phyloP scores from a whole-genome alignment of 2,113 vertebrate genomes.

The Salvator merianae region DNA sequence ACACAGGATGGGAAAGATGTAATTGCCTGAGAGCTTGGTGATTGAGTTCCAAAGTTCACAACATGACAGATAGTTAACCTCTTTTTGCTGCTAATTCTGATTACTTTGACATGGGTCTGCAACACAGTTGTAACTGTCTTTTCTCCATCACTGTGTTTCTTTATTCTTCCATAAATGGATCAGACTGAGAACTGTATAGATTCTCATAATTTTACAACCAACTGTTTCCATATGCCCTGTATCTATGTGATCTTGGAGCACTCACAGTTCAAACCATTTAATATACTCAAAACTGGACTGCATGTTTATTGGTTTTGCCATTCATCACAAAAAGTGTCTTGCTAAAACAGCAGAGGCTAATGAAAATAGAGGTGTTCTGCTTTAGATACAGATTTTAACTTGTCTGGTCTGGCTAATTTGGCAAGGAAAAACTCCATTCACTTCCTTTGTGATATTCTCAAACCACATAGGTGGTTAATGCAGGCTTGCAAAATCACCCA shows the following conservation, averaged over 20 bases:
- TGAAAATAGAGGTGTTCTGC: conserved; percentile 14
- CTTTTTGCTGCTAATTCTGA: too few relatives aligned
- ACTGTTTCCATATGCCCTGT: background rate
- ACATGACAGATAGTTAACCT: too few relatives aligned
- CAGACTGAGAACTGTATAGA: background rate
- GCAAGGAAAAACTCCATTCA: conserved; percentile 39
- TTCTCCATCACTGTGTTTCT: background rate
- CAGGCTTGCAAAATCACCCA: conserved; percentile 44
- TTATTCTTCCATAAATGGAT: background rate
- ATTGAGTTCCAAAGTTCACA: too few relatives aligned
- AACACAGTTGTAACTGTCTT: background rate
- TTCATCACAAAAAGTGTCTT: background rate
- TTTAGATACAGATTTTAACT: conserved; percentile 5
- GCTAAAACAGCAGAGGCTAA: background rate
- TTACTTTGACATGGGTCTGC: too few relatives aligned
- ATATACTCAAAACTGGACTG: background rate
- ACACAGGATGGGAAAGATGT: too few relatives aligned
- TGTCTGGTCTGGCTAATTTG: conserved; percentile 19
- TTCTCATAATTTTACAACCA: background rate
- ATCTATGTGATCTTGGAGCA: background rate
- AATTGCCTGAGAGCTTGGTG: too few relatives aligned
- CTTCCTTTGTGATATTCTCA: background rate
- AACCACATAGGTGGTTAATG: conserved; percentile 29
- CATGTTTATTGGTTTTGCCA: background rate
- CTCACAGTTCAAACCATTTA: background rate